phyloP scores from a whole-genome alignment of 2,888 invertebrate species.

The Chelonus formosanus region DNA sequence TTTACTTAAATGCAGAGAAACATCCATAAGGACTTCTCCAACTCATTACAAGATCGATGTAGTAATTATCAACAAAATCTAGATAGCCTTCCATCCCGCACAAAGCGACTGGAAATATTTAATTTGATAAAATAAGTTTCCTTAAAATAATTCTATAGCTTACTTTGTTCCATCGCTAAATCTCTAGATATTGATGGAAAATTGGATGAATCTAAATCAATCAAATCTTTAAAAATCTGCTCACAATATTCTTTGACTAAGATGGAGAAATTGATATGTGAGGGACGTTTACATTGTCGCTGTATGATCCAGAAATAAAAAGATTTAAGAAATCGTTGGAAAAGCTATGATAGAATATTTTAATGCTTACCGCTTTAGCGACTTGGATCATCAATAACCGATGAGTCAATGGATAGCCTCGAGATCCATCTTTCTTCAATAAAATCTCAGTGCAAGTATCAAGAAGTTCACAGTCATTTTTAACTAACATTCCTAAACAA shows the following conservation, averaged over 20 bases:
- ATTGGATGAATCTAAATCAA: constrained; percentile 47
- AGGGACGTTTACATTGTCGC: constrained; percentile 43
- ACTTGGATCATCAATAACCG: constrained; percentile 59
- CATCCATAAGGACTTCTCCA: constrained; percentile 65
- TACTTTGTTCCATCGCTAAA: constrained; percentile 61
- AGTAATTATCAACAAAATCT: constrained; percentile 61
- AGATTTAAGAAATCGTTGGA: not conserved
- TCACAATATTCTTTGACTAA: constrained; percentile 50
- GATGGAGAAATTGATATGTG: constrained; percentile 25
- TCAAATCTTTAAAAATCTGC: constrained; percentile 53
- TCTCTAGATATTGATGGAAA: constrained; percentile 54
- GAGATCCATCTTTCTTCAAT: constrained; percentile 45
- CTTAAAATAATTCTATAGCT: constrained; percentile 10
- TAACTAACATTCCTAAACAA: constrained; percentile 46
- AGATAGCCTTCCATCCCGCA: constrained; percentile 66
- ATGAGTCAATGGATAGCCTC: constrained; percentile 63
- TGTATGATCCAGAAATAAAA: constrained; percentile 29
- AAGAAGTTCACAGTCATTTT: constrained; percentile 41
- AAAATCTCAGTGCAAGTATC: constrained; percentile 46
- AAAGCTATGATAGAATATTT: constrained; percentile 6
- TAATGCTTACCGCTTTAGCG: constrained; percentile 49
- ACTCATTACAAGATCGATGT: constrained; percentile 56
- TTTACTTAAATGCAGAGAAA: constrained; percentile 53
- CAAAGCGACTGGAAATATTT: constrained; percentile 58
- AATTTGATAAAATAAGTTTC: not conserved